Evolutionary conservation across 2,797 vertebrate genomes (phyloP), one percentile per base, ranked within the genome.

Genomic region (Enoplosus armatus): DNA sequence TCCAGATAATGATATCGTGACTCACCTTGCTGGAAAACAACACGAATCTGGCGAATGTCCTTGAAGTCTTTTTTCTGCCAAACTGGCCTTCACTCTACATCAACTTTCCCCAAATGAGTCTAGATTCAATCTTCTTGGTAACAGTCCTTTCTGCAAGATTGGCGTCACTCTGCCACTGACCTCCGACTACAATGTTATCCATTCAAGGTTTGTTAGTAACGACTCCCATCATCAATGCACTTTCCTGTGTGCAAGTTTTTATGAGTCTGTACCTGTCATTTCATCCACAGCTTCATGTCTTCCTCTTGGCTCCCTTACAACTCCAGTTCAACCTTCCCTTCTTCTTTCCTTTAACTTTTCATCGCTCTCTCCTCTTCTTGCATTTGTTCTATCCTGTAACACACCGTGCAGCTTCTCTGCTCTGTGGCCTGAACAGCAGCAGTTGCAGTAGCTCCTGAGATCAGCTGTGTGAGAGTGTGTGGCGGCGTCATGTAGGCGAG

Each of bases 401-500:
- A 53, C 37, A 12, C 22, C 2, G 79, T 76, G 58, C 76, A 26
- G 68, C 67, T 66, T 68, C 73, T 64, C n/a, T 14, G 35, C 73
- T 66, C 70, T 39, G 65, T 56, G 58, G 48, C 70, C 77, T 66
- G 60, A 79, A 64, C 64, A 60, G 77, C 61, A 82, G 39, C 51
- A 69, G 78, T 61, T 15, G 61, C 67, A 74, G 80, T 53, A 81
- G 73, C 41, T 39, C 72, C 76, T 59, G 75, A 67, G 73, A 79
- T 92, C 86, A 84, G 91, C 86, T 86, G 82, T 92, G 89, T 91
- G 61, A 22, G 53, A 64, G 90, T 71, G 81, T 66, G 83, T 45
- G 77, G 75, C 83, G 92, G 93, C 91, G 91, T 92, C 58, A 67
- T 72, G 20, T 72, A 59, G 93, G 84, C 90, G 87, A 94, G 89